Percentiles rank a stretch among this genome's conserved stretches.
Evolutionary conservation across 2,888 invertebrate species (phyloP).

Genomic region (Callosobruchus maculatus): DNA sequence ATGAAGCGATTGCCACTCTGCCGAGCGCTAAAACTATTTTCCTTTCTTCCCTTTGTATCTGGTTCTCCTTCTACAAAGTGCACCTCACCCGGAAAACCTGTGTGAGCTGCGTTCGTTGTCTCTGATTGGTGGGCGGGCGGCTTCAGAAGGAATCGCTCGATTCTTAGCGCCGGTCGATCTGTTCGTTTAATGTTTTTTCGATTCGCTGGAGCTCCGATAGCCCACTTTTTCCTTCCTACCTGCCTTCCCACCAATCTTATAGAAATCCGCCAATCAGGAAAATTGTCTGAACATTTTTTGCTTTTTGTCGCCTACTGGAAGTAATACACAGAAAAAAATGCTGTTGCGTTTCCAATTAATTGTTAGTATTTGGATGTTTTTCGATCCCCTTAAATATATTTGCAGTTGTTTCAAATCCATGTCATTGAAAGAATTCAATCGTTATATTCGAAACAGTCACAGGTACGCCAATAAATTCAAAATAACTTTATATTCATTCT

Average conservation of each 20-base stretch:
- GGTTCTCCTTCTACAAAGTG: background rate
- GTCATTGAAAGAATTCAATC: no score
- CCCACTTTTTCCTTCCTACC: background rate
- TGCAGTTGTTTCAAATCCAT: no score
- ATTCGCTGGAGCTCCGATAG: background rate
- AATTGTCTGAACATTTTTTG: background rate
- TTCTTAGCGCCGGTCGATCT: background rate
- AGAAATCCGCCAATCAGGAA: background rate
- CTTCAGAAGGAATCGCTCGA: background rate
- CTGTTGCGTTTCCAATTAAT: no score
- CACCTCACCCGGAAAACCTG: background rate
- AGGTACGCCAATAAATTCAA: no score
- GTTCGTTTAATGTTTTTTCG: background rate
- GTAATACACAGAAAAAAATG: no score
- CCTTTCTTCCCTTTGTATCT: background rate
- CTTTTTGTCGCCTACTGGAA: no score
- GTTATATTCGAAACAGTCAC: no score
- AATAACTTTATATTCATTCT: no score
- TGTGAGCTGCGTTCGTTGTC: background rate
- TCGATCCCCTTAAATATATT: no score
- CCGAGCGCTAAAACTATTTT: background rate
- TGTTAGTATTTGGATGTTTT: no score
- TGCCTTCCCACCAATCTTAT: background rate
- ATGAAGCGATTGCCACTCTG: slow-evolving; percentile 1
- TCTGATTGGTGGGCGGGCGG: background rate